Evolutionary conservation across 2,888 invertebrate species (phyloP), one percentile per base, ranked within the genome.

Genomic region (Dicyrtoma fusca): DNA sequence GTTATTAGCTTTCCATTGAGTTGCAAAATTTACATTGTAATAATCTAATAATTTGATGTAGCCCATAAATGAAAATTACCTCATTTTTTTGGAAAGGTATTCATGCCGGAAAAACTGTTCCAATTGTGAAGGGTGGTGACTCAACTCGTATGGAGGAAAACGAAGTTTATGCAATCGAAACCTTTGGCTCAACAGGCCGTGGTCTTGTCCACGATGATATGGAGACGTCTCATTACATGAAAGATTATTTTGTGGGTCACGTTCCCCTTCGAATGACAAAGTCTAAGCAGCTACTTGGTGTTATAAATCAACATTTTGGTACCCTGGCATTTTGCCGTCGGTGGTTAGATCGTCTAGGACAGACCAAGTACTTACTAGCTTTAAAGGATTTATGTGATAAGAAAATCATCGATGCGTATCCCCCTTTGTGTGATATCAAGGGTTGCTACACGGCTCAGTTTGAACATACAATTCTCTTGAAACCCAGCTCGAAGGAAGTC

Each of bases 361-460:
- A 98, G 80, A 92, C 93, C 2, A 97, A 97, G 83, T 99, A 99
- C 85, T 92, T 98, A 82, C 95, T 98, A 94, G 97, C 97, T 1
- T 87, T 99, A 59, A 99, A 99, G 85, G 98, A 99, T 87, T 87
- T 99, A 71, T 97, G 97, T 85, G 98, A 99, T 84, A 97, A 97
- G 83, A 94, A 94, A 64, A 92, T 97, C 34, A 94, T 99, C n/a
- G 95, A 97, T 82, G 92, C 98, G 0, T 99, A 99, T 85, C 99
- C 99, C 21, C 99, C 99, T 10, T 88, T 99, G 69, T 98, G 97
- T 83, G 99, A 99, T 86, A 88, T 92, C 77, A 95, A 94, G 84
- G 98, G 99, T 72, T 95, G 94, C 84, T 99, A 97, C 85, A 99
- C 99, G 0, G 99, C 99, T 57, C 99, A 99, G 86, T 99, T 94